These are phyloP conservation scores for Pterocles burchelli DNA, from an alignment of 2,113 vertebrate genomes.

Conservation along the genomic window DNA sequence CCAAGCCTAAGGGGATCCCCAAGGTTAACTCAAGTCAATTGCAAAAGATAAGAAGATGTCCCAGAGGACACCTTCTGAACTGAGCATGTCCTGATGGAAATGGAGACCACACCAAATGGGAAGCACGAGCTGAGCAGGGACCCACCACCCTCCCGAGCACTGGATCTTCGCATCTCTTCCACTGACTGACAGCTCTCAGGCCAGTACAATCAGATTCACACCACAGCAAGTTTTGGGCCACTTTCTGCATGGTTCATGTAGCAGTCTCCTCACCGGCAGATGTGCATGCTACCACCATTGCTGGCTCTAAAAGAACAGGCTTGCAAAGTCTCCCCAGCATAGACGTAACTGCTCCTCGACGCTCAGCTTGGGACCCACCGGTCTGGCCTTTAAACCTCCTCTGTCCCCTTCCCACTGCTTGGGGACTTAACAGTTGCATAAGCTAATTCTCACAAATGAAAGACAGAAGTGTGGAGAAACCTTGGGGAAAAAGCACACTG, in stretches of 20 bases:
- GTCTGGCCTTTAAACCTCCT: not conserved
- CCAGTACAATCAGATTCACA: not conserved
- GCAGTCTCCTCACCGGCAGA: not conserved
- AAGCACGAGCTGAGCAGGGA: not conserved
- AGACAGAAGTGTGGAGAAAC: not conserved
- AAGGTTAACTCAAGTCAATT: not conserved
- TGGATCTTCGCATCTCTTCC: not conserved
- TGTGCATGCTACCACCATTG: not conserved
- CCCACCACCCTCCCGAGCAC: not conserved
- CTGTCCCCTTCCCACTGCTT: not conserved
- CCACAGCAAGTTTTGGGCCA: not conserved
- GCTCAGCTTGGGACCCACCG: not conserved
- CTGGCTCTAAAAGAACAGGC: not conserved
- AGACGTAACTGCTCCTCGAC: not conserved
- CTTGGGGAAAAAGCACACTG: not conserved
- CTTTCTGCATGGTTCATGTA: not conserved
- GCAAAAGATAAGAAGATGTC: not conserved
- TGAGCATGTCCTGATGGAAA: not conserved
- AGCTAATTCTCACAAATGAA: not conserved
- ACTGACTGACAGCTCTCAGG: not conserved
- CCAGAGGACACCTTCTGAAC: not conserved
- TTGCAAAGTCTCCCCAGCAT: not conserved
- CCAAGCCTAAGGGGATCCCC: not conserved
- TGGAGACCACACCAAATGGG: fast-evolving
- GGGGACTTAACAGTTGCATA: not conserved